Evolutionary conservation across 2,797 vertebrate genomes (phyloP), one percentile per base, ranked within the genome.

Genomic region (Echeneis naucrates): DNA sequence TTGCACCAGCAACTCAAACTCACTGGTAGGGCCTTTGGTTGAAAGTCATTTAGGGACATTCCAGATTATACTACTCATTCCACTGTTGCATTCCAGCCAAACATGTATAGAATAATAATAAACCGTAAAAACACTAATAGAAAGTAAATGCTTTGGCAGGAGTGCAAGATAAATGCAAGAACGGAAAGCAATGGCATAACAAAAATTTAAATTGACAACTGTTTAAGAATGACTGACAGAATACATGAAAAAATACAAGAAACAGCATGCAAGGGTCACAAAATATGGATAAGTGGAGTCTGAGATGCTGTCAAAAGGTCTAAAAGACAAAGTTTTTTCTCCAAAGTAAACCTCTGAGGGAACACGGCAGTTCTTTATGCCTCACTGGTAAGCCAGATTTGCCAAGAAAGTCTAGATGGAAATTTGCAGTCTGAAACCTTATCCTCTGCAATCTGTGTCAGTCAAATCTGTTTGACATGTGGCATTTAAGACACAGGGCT

Each of bases 341-440:
- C 69, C 51, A 70, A 90, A 91, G 84, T 79, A 83, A 92, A 91
- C 74, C 76, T 87, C 52, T 56, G 72, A 80, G 78, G 57, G 73
- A 78, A 82, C 76, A 76, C 60, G 86, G 89, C 88, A 89, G 85
- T 91, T 94, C 90, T 94, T 93, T 86, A 91, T 89, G 94, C 93
- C 85, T 94, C 93, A 80, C 67, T 92, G 92, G 75, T 95, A 95
- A 94, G 78, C 94, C 92, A 92, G 92, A 94, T 94, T 95, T 94
- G 87, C 91, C 64, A 65, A 91, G 88, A 85, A 89, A 77, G 88
- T 92, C 87, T 78, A 81, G 84, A 88, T 83, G 75, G 85, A 92
- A 91, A 93, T 93, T 80, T 92, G 90, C 75, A 84, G 86, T 85
- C 92, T 91, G 88, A 93, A 94, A 93, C 88, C 82, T 90, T 94